phyloP scores from a whole-genome alignment of 2,113 vertebrate genomes.

The Myiozetetes cayanensis region DNA sequence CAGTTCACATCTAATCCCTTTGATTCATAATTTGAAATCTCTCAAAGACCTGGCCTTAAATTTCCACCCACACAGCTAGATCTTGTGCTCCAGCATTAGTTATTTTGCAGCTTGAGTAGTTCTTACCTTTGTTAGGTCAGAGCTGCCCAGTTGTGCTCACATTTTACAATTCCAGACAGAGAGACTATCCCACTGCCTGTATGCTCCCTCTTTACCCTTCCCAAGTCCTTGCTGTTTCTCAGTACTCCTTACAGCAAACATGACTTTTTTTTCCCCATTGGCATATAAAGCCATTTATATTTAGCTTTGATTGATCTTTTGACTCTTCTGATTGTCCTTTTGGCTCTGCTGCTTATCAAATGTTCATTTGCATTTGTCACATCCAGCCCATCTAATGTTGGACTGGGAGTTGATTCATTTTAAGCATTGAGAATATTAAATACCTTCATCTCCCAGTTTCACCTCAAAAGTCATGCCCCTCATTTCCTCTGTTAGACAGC shows the following conservation, averaged over 20 bases:
- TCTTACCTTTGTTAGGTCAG: neutral
- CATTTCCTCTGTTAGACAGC: neutral
- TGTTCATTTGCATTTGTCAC: neutral
- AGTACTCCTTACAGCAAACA: neutral
- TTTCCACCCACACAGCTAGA: neutral
- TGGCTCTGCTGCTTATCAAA: neutral
- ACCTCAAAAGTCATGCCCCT: neutral
- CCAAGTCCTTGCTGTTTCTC: neutral
- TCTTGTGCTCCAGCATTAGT: neutral
- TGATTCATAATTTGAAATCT: neutral
- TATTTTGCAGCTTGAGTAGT: neutral
- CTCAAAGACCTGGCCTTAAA: neutral
- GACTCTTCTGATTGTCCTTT: neutral
- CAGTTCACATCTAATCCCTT: neutral
- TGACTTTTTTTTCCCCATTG: neutral
- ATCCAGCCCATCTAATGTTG: neutral
- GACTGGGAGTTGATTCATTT: neutral
- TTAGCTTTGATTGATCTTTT: neutral
- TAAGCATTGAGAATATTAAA: neutral
- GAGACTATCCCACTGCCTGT: neutral
- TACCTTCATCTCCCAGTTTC: neutral
- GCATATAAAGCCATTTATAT: neutral
- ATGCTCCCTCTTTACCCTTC: neutral
- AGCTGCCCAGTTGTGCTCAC: fast-evolving
- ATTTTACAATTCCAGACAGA: neutral